phyloP scores from a whole-genome alignment of 2,113 vertebrate genomes.

The Malurus elegans region DNA sequence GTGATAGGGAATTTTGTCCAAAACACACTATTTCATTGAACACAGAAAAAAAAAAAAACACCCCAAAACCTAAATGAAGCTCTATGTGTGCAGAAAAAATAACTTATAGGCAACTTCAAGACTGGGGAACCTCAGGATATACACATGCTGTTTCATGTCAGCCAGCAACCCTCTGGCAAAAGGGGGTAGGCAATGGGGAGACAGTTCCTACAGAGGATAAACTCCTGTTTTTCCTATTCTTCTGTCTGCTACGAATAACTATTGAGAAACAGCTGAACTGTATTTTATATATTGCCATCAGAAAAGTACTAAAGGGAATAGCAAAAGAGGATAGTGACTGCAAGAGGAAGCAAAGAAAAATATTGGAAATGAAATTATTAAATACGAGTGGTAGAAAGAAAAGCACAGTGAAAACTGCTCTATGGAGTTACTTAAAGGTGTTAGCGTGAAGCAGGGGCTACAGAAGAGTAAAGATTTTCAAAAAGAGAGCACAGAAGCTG shows the following conservation, averaged over 20 bases:
- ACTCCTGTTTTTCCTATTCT: background rate
- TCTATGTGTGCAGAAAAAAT: background rate
- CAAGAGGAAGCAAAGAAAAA: background rate
- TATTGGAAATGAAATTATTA: background rate
- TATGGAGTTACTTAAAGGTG: background rate
- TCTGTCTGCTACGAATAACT: background rate
- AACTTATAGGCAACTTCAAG: background rate
- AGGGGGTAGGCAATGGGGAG: background rate
- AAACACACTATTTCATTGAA: background rate
- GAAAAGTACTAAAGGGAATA: background rate
- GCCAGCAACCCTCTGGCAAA: background rate
- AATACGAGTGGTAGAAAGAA: background rate
- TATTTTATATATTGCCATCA: background rate
- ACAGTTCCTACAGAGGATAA: background rate
- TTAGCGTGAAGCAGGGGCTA: background rate
- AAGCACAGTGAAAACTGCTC: background rate
- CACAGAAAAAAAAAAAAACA: rapidly evolving
- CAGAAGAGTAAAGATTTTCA: background rate
- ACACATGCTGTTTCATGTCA: background rate
- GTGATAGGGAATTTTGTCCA: background rate
- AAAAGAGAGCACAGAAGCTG: background rate
- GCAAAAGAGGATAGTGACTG: background rate
- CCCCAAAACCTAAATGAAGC: background rate
- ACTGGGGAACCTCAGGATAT: background rate
- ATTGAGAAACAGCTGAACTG: background rate